Base-by-base conservation (phyloP, 1,140 invertebrate species). In the Neodiprion virginianus region DNA sequence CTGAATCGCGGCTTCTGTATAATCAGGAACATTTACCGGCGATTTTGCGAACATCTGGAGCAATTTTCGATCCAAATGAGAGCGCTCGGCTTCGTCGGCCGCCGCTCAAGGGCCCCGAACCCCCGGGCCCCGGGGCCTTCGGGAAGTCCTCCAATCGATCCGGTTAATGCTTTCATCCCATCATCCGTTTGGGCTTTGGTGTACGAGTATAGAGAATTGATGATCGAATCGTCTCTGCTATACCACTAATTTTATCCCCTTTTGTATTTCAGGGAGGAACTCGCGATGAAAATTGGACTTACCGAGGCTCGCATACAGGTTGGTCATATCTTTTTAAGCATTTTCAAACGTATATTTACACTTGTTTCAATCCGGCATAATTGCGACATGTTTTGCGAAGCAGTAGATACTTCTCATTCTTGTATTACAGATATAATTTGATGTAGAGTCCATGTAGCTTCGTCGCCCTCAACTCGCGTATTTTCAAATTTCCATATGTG, bases 241-340 rank as follows among this genome's bases (percentile, higher is more conserved):
- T 47, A 23, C 40, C 21, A 28, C 78, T 78, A 78, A 78, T 74
- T 75, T 78, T 79, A 77, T 77, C 75, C 75, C 82, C 74, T 76
- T 77, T 72, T 79, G 81, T 86, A 79, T 95, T 95, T 76, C 93
- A 96, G 98, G 85, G 98, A 99, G 88, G 98, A 99, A 88, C 90
- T 99, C 70, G 98, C 98, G 23, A 96, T 98, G 93, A 97, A 98
- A 88, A 97, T 99, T 82, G 96, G 97, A 82, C 90, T 99, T 77
- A 99, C 97, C 48, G 98, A 99, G 92, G 98, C 98, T 28, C 91
- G 98, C 85, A 99, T 99, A 87, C 98, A 99, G 94, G 98, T 99
- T 90, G 93, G 88, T 84, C 73, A 40, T 40, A 40, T 40, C 5
- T 40, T 40, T 40, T 40, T 40, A 40, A 3, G 28, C 28, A 40